Evolutionary conservation across 2,113 vertebrate species (phyloP).

Genomic region (Pontoporia blainvillei): DNA sequence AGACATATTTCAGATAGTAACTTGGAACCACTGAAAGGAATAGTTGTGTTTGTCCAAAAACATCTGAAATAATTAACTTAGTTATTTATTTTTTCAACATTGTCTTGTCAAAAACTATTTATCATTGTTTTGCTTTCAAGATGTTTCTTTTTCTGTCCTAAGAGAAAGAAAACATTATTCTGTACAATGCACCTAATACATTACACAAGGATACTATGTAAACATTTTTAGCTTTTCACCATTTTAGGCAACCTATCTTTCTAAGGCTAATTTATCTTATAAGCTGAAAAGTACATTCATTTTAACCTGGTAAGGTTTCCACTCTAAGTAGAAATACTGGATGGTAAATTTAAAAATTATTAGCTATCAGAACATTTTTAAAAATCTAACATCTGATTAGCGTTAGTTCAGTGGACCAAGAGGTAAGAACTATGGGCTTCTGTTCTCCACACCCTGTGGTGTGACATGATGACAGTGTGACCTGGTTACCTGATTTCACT

Average conservation of each 20-base stretch:
- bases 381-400: neutral
- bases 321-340: neutral
- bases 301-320: conserved; percentile 26
- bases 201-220: neutral
- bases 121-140: conserved; percentile 17
- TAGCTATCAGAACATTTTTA: neutral
- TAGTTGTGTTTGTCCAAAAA: neutral
- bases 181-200: neutral
- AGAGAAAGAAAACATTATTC: conserved; percentile 41
- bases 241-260: conserved; percentile 44
- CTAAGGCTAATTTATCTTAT: conserved; percentile 27
- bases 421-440: neutral
- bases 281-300: neutral
- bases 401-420: neutral
- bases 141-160: conserved; percentile 25
- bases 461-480: fast-evolving
- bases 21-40: conserved; percentile 21
- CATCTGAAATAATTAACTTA: neutral
- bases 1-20: conserved; percentile 44
- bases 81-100: conserved; percentile 34
- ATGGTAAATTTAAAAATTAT: conserved; percentile 14
- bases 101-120: conserved; percentile 37
- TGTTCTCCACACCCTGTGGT: neutral
- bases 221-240: conserved; percentile 49
- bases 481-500: neutral